Conservation (phyloP, 2,797 vertebrate species). For the Oryzias sinensis region DNA sequence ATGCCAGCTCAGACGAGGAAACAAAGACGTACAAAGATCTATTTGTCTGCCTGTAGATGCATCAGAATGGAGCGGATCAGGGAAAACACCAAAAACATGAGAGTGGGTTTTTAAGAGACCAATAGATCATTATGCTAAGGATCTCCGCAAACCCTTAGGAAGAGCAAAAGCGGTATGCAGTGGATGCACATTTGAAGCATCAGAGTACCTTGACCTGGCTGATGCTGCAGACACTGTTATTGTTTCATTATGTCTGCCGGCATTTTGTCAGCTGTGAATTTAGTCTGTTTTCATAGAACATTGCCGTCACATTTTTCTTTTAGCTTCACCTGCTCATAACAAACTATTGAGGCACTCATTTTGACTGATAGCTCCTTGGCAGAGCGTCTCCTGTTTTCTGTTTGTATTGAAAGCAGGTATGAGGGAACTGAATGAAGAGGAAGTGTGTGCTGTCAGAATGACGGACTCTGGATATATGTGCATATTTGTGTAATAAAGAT, state of each 20-base stretch:
- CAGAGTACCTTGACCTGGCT: slow-evolving; percentile 31
- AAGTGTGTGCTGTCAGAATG: slow-evolving; percentile 19
- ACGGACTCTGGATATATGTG: slow-evolving; percentile 18
- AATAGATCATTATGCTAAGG: no score
- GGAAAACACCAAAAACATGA: no score
- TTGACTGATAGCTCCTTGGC: slow-evolving; percentile 60
- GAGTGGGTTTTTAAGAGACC: no score
- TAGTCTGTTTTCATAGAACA: slow-evolving; percentile 58
- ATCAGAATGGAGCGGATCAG: no score
- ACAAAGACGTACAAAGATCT: no score
- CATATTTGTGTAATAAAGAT: slow-evolving; percentile 25
- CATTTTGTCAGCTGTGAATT: slow-evolving; percentile 66
- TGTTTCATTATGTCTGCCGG: slow-evolving; percentile 69
- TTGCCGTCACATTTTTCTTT: slow-evolving; percentile 56
- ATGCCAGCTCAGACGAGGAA: no score
- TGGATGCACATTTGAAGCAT: slow-evolving; percentile 7
- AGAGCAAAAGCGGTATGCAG: not conserved
- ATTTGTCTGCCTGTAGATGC: no score
- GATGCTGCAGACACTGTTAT: slow-evolving; percentile 54
- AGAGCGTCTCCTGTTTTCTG: slow-evolving; percentile 53
- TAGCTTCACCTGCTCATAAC: slow-evolving; percentile 67
- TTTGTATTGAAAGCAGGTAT: slow-evolving; percentile 49
- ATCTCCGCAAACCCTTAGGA: no score
- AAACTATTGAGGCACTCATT: slow-evolving; percentile 56
- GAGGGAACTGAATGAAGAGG: slow-evolving; percentile 45